A percentile compares a stretch with the other conserved stretches of the same genome.
These are phyloP conservation scores for Chymomyza caudatula DNA, from an alignment of 2,888 invertebrate species.

Conservation along the genomic window DNA sequence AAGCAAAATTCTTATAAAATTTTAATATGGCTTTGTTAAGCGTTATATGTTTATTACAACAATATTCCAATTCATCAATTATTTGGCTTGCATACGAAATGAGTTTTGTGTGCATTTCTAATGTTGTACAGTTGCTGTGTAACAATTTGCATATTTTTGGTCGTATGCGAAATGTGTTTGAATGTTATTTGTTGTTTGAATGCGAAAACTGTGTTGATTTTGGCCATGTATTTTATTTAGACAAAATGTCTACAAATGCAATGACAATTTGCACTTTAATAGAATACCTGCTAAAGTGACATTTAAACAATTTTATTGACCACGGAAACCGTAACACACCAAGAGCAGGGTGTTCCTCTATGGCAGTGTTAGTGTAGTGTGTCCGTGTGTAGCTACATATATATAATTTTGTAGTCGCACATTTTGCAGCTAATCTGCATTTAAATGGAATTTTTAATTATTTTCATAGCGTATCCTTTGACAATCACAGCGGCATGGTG, in stretches of 20 bases:
- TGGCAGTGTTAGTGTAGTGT: neutral
- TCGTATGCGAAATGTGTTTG: no score
- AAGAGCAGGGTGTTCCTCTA: neutral
- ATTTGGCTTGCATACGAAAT: conserved; percentile 20
- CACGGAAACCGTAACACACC: neutral
- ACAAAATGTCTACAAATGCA: neutral
- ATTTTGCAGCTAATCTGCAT: conserved; percentile 67
- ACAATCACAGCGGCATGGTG: conserved; percentile 57
- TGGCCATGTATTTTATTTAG: neutral
- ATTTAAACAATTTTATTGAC: neutral
- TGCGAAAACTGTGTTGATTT: neutral
- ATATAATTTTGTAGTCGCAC: conserved; percentile 59
- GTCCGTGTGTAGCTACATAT: conserved; percentile 6
- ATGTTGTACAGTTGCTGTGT: no score
- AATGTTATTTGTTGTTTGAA: neutral
- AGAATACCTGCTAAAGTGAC: neutral
- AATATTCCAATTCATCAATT: conserved; percentile 31
- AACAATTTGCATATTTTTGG: no score
- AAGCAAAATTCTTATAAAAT: no score
- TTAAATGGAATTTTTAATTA: conserved; percentile 73
- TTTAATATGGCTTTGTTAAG: no score
- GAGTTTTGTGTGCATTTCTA: neutral
- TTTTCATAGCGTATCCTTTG: conserved; percentile 65
- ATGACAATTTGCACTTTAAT: neutral
- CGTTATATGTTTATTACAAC: no score